Conservation (phyloP, 2,113 vertebrate species). For the Oriolus oriolus region DNA sequence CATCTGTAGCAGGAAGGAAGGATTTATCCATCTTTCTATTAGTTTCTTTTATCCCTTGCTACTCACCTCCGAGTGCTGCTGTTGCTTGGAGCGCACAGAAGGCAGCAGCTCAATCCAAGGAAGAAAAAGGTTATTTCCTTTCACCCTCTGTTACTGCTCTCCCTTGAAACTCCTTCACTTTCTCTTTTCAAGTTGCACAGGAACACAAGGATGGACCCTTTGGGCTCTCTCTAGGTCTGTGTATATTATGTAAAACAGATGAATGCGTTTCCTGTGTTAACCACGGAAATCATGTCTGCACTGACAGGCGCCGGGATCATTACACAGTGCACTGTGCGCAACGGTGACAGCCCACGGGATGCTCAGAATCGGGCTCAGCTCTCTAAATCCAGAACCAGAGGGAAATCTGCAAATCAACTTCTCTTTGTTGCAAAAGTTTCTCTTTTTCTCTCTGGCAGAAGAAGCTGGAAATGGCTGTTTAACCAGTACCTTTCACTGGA, state of each 20-base stretch:
- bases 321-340: background rate
- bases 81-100: background rate
- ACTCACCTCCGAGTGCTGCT: slow-evolving; percentile 32
- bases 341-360: slow-evolving; percentile 8
- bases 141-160: background rate
- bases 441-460: background rate
- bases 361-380: background rate
- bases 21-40: background rate
- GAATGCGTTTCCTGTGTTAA: slow-evolving; percentile 27
- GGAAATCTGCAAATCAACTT: slow-evolving; percentile 42
- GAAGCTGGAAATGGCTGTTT: slow-evolving; percentile 32
- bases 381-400: slow-evolving; percentile 16
- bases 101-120: background rate
- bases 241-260: slow-evolving; percentile 33
- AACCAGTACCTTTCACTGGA: slow-evolving; percentile 8
- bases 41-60: background rate
- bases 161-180: background rate
- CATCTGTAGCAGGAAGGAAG: background rate
- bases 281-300: background rate
- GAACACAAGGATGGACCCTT: background rate
- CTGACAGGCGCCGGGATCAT: background rate
- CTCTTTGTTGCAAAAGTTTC: slow-evolving; percentile 12
- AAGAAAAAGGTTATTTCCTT: background rate
- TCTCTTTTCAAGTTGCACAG: background rate
- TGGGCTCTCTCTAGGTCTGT: slow-evolving; percentile 5